Conservation (phyloP, 2,113 vertebrate genomes). For the Amphiprion ocellaris region DNA sequence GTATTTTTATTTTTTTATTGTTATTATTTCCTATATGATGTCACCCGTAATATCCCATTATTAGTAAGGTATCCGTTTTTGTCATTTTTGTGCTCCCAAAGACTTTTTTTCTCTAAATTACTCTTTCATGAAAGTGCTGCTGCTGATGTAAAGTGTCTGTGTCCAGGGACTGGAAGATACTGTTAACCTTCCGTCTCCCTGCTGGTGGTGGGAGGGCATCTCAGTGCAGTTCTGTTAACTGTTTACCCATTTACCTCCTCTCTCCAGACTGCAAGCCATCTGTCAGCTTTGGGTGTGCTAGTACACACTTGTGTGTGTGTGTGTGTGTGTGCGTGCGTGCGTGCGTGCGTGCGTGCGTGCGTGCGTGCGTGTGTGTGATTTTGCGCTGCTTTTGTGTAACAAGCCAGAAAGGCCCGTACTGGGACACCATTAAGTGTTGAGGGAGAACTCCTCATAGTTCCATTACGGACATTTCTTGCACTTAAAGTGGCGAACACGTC, state of each 20-base stretch:
- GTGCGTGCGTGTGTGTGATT: background rate
- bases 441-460: slow-evolving; percentile 21
- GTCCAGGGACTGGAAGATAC: slow-evolving; percentile 6
- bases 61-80: no score
- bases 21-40: background rate
- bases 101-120: background rate
- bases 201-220: slow-evolving; percentile 19
- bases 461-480: slow-evolving; percentile 49
- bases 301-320: background rate
- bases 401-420: background rate
- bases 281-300: slow-evolving; percentile 29
- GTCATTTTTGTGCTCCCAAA: background rate
- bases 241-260: slow-evolving; percentile 53
- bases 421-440: slow-evolving; percentile 32
- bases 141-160: slow-evolving; percentile 12
- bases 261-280: slow-evolving; percentile 39
- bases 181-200: background rate
- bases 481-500: slow-evolving; percentile 37
- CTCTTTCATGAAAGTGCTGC: slow-evolving; percentile 14
- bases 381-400: background rate
- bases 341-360: slow-evolving; percentile 8
- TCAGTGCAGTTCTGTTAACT: slow-evolving; percentile 31
- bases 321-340: background rate
- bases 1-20: background rate
- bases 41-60: background rate